Evolutionary conservation across 2,113 vertebrate species (phyloP).

Genomic region (Puntigrus tetrazona): DNA sequence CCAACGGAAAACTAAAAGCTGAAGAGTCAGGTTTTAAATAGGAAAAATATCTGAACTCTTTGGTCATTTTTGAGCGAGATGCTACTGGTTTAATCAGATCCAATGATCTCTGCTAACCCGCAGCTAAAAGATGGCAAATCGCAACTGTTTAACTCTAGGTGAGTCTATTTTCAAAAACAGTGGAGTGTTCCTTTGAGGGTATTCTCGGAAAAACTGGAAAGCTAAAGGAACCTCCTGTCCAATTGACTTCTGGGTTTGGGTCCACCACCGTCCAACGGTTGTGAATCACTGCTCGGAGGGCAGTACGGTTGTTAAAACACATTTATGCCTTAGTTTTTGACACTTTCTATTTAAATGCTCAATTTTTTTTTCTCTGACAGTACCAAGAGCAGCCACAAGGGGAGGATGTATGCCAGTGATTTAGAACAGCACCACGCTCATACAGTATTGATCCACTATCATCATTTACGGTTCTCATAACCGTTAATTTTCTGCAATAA

Average conservation of each 20-base stretch:
- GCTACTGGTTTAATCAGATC: too few relatives aligned
- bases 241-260: not conserved
- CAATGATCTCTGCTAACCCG: too few relatives aligned
- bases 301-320: not conserved
- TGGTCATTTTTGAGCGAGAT: too few relatives aligned
- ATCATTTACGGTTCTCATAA: not conserved
- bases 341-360: not conserved
- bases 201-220: too few relatives aligned
- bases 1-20: too few relatives aligned
- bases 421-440: not conserved
- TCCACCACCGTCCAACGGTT: not conserved
- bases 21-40: too few relatives aligned
- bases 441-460: not conserved
- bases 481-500: not conserved
- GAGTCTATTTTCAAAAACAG: too few relatives aligned
- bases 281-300: not conserved
- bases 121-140: too few relatives aligned
- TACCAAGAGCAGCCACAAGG: slow-evolving; percentile 58
- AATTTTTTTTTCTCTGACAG: slow-evolving; percentile 2
- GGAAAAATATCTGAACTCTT: too few relatives aligned
- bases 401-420: slow-evolving; percentile 51
- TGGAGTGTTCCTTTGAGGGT: too few relatives aligned
- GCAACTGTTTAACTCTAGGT: too few relatives aligned
- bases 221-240: too few relatives aligned
- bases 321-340: not conserved